Evolutionary conservation across 2,113 vertebrate genomes (phyloP), one percentile per base, ranked within the genome.

Genomic region (Haemorhous mexicanus): DNA sequence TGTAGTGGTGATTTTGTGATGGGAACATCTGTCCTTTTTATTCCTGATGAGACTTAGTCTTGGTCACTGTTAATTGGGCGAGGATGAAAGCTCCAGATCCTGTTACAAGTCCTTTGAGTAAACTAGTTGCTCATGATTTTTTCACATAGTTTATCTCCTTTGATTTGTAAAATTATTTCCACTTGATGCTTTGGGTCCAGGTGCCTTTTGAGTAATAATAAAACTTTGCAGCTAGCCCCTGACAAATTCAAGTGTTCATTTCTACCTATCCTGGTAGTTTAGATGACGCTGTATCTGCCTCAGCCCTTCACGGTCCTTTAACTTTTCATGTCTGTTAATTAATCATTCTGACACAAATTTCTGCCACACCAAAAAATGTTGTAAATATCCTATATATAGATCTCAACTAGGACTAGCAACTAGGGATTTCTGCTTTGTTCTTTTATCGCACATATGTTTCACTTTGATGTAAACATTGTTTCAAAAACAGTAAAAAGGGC

Each of bases 121-220:
- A 92, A 91, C 61, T n/a, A 56, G 61, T 95, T 94, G 52, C 26
- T 89, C 44, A 11, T 56, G n/a, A 33, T 76, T 91, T 93, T 95
- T 95, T 89, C 74, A 75, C 74, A 46, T 89, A 55, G 81, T 95
- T 95, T 87, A 82, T 85, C 78, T 95, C 77, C 62, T 95, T 95
- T 94, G 91, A 96, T 95, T 95, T 91, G 41, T 89, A 84, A 95
- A 96, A 97, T 97, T 97, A 81, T 56, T 96, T 95, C 95, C 95
- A 93, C 58, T 96, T 83, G 77, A 94, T 94, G n/a, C 66, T 95
- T 83, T 91, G 37, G n/a, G 37, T 33, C 89, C 89, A 94, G 69
- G 87, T 95, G 91, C 37, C n/a, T 89, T 94, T 61, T 55, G 20
- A 91, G 21, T 43, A 91, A 89, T 26, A 84, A 39, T 56, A 84